A percentile compares a stretch with the other conserved stretches of the same genome.
Conservation (phyloP, 2,113 vertebrate genomes). For the Atherinomorus stipes region DNA sequence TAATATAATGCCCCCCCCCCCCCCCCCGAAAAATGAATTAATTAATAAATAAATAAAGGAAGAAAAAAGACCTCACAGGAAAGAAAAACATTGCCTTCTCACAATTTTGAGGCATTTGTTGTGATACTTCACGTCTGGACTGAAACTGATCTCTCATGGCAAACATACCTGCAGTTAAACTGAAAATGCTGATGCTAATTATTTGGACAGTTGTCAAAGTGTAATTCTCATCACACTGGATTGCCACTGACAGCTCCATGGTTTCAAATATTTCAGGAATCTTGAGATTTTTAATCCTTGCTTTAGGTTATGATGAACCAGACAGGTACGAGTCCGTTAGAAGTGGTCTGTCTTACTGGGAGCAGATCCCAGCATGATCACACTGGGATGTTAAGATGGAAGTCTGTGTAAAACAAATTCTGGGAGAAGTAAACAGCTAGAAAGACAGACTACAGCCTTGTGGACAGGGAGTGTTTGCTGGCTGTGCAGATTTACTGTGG, state of each 20-base stretch:
- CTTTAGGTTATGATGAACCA: slow-evolving; percentile 56
- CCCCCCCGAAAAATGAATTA: too few species aligned
- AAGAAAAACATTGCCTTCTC: not conserved
- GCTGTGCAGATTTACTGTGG: too few species aligned
- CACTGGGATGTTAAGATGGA: slow-evolving; percentile 14
- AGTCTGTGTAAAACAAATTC: not conserved
- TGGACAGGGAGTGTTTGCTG: not conserved
- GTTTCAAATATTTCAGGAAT: slow-evolving; percentile 29
- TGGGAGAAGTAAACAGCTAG: slow-evolving; percentile 14
- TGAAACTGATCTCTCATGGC: not conserved
- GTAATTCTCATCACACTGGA: slow-evolving; percentile 12
- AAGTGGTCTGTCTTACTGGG: not conserved
- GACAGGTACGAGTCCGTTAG: slow-evolving; percentile 37
- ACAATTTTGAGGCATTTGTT: too few species aligned
- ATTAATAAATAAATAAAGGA: too few species aligned
- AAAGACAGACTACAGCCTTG: slow-evolving; percentile 5
- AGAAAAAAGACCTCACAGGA: too few species aligned
- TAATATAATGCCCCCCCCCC: too few species aligned
- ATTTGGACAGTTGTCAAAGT: slow-evolving; percentile 37
- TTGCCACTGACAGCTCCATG: slow-evolving; percentile 42
- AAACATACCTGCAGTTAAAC: slow-evolving; percentile 14
- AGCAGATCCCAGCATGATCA: slow-evolving; percentile 40
- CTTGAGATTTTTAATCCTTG: slow-evolving; percentile 57
- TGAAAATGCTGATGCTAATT: slow-evolving; percentile 50
- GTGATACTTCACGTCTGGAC: not conserved